phyloP scores from a whole-genome alignment of 2,113 vertebrate species.

The Rhipidura dahli region DNA sequence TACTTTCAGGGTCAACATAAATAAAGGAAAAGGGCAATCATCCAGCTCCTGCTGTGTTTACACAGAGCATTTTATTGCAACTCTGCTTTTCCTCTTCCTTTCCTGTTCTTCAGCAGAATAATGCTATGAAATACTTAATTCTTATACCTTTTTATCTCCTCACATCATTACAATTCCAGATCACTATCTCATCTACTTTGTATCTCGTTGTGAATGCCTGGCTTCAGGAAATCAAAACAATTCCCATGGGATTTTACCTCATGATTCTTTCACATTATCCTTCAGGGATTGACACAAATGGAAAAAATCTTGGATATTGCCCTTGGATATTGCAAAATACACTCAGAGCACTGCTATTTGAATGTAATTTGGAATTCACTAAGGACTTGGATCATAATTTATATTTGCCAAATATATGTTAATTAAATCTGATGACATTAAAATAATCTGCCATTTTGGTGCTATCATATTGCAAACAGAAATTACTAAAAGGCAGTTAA shows the following conservation, averaged over 20 bases:
- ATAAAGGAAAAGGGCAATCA: neutral
- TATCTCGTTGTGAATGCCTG: neutral
- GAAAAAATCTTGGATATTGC: neutral
- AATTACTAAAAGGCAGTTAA: neutral
- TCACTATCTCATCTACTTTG: neutral
- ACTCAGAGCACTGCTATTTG: neutral
- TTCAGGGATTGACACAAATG: neutral
- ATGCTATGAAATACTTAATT: neutral
- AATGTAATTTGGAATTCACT: slow-evolving; percentile 24
- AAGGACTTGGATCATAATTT: neutral
- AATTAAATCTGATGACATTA: slow-evolving; percentile 65
- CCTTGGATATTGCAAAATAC: neutral
- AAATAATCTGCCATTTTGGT: slow-evolving; percentile 26
- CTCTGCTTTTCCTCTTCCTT: neutral
- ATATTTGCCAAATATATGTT: slow-evolving; percentile 38
- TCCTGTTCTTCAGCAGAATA: neutral
- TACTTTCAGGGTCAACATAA: neutral
- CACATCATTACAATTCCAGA: neutral
- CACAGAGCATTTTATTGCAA: neutral
- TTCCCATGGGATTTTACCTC: neutral
- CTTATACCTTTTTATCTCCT: neutral
- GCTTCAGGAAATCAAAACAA: slow-evolving; percentile 18
- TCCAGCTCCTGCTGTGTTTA: neutral
- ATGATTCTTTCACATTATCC: neutral
- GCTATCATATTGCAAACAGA: neutral